A percentile compares a stretch with the other conserved stretches of the same genome.
These are phyloP conservation scores for Goniozus legneri DNA, from an alignment of 1,140 invertebrate genomes.

Conservation along the genomic window DNA sequence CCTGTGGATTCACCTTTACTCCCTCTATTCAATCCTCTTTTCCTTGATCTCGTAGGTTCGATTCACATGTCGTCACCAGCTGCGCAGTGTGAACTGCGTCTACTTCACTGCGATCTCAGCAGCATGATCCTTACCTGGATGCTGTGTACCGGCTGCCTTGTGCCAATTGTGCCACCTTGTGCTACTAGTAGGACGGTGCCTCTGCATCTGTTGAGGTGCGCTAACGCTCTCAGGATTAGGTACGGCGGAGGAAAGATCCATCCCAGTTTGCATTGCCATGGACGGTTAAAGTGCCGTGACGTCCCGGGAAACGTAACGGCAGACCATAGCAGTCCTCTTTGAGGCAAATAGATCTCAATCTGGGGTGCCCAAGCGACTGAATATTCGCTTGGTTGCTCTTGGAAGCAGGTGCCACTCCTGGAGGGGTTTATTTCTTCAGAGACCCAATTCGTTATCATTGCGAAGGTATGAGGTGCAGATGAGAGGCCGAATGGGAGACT, in stretches of 20 bases:
- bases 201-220: conserved; percentile 29
- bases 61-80: not conserved
- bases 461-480: conserved; percentile 36
- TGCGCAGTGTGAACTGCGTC: not conserved
- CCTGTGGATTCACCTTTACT: not conserved
- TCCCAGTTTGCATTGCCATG: conserved; percentile 33
- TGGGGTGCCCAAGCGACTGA: conserved; percentile 32
- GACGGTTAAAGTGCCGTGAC: conserved; percentile 27
- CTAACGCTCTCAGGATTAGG: conserved; percentile 34
- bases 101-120: not conserved
- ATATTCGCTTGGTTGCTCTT: conserved; percentile 19
- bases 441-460: conserved; percentile 36
- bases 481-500: conserved; percentile 31
- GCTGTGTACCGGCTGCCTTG: no score
- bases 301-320: conserved; percentile 30
- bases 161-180: conserved; percentile 11
- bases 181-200: conserved; percentile 10
- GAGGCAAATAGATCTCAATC: conserved; percentile 40
- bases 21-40: not conserved
- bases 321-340: conserved; percentile 28
- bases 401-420: conserved; percentile 41
- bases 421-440: conserved; percentile 23
- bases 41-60: not conserved
- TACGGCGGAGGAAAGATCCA: conserved; percentile 43
- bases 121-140: no score